Evolutionary conservation across 2,113 vertebrate genomes (phyloP).

Genomic region (Chionomys nivalis): DNA sequence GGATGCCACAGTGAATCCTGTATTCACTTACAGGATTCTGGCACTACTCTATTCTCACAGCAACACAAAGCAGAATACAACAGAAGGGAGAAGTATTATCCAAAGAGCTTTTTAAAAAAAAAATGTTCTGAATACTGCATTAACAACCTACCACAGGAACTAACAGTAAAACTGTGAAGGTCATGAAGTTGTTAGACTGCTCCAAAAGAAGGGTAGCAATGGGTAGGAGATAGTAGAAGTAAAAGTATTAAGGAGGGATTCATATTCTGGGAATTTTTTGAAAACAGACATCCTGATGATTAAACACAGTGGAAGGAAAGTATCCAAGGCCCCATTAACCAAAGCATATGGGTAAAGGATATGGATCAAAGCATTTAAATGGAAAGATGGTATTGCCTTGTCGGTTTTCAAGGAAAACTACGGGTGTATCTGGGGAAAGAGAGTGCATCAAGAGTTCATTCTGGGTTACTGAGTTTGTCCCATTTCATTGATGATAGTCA

Average conservation of each 20-base stretch:
- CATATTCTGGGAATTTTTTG: background rate
- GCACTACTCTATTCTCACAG: background rate
- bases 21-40: background rate
- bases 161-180: background rate
- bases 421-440: fast-evolving
- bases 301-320: background rate
- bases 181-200: background rate
- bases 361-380: background rate
- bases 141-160: background rate
- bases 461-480: background rate
- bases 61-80: background rate
- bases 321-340: background rate
- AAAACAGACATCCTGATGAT: background rate
- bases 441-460: background rate
- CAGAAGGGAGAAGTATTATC: background rate
- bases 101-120: background rate
- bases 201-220: background rate
- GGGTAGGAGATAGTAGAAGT: background rate
- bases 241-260: background rate
- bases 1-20: background rate
- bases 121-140: background rate
- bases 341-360: background rate
- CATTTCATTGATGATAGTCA: background rate
- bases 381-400: no score
- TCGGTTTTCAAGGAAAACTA: background rate